A percentile compares a stretch with the other conserved stretches of the same genome.
phyloP scores from a whole-genome alignment of 2,113 vertebrate genomes.

The Oryzias celebensis region DNA sequence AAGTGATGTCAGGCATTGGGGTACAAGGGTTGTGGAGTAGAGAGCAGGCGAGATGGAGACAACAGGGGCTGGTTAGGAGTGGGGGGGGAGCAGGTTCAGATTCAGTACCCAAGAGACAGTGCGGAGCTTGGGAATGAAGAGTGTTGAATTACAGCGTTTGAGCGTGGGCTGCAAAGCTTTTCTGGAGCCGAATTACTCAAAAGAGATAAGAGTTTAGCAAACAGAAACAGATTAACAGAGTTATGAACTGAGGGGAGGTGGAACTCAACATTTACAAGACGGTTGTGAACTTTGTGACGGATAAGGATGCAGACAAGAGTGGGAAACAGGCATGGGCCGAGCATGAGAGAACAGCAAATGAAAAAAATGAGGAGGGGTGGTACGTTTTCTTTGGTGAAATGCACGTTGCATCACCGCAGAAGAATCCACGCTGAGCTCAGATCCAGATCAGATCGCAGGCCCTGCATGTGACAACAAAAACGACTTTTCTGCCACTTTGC shows the following conservation, averaged over 20 bases:
- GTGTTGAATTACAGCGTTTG: slow-evolving; percentile 67
- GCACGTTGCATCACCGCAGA: slow-evolving; percentile 66
- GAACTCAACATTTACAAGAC: slow-evolving; percentile 21
- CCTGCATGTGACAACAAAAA: slow-evolving; percentile 38
- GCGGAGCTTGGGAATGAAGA: slow-evolving; percentile 42
- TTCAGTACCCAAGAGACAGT: slow-evolving; percentile 53
- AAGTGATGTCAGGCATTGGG: slow-evolving; percentile 67
- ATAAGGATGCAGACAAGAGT: slow-evolving; percentile 11
- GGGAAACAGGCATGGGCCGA: slow-evolving; percentile 25
- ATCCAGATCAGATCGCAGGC: slow-evolving; percentile 61
- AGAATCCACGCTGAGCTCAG: slow-evolving; percentile 61
- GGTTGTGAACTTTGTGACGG: slow-evolving; percentile 35
- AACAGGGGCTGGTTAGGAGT: slow-evolving; percentile 2
- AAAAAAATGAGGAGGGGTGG: not conserved
- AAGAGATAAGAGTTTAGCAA: slow-evolving; percentile 1
- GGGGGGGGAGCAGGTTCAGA: slow-evolving; percentile 28
- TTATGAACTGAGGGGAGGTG: slow-evolving; percentile 7
- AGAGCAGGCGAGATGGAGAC: slow-evolving; percentile 22
- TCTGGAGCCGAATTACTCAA: slow-evolving; percentile 31
- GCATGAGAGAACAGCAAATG: slow-evolving; percentile 1
- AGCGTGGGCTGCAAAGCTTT: slow-evolving; percentile 34
- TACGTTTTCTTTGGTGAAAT: slow-evolving; percentile 37
- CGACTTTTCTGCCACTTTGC: slow-evolving; percentile 42
- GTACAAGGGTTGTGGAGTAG: slow-evolving; percentile 57
- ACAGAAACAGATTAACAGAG: slow-evolving; percentile 19